These are phyloP conservation scores for Amphipoea lucens DNA, from an alignment of 2,888 invertebrate species.

Conservation along the genomic window DNA sequence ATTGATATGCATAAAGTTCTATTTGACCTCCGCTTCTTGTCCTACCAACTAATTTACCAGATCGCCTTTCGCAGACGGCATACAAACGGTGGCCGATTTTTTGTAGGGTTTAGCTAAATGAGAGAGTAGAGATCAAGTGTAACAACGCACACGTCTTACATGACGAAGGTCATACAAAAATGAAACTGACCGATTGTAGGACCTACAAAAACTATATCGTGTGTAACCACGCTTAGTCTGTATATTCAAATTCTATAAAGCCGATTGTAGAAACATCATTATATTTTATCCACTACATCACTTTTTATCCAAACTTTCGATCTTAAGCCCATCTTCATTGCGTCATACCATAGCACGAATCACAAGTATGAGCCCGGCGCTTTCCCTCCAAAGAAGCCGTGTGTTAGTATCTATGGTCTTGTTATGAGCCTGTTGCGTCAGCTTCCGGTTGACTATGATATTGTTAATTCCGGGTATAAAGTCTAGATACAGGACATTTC, in stretches of 20 bases:
- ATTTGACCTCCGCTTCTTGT: background rate
- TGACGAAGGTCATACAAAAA: background rate
- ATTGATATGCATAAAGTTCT: background rate
- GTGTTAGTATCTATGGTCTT: constrained; percentile 45
- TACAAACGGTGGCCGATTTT: background rate
- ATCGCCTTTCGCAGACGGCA: background rate
- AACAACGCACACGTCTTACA: background rate
- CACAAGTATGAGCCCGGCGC: constrained; percentile 45
- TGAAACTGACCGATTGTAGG: background rate
- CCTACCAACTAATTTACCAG: background rate
- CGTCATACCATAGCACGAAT: constrained; percentile 36
- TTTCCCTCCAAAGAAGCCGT: constrained; percentile 70
- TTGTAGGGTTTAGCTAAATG: background rate
- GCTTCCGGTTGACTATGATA: constrained; percentile 54
- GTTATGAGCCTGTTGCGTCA: constrained; percentile 65
- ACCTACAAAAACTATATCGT: background rate
- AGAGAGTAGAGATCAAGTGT: background rate
- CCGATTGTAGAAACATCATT: background rate
- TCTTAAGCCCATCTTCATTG: constrained; percentile 38
- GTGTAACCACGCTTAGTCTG: background rate
- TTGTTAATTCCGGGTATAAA: constrained; percentile 48
- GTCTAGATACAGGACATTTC: constrained; percentile 33
- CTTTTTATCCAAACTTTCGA: constrained; percentile 32
- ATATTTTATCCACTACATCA: constrained; percentile 7
- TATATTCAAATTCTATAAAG: background rate